These are phyloP conservation scores for Narcine bancroftii DNA, from an alignment of 2,113 vertebrate genomes.

Conservation along the genomic window DNA sequence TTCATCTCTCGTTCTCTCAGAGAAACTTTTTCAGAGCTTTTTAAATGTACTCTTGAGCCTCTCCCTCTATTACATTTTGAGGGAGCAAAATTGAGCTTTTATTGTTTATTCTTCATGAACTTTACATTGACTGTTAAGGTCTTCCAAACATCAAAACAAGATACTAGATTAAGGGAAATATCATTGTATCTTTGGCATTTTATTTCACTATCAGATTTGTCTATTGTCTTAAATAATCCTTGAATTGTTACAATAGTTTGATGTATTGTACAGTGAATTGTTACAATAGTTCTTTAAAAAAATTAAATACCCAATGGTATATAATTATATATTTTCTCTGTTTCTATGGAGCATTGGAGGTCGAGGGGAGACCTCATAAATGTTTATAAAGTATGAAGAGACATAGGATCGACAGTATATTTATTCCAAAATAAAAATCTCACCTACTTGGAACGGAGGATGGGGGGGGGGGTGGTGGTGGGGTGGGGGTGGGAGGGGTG, in stretches of 20 bases:
- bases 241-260: not conserved
- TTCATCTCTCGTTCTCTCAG: conserved; percentile 45
- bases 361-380: no score
- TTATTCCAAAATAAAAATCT: no score
- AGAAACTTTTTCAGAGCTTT: conserved; percentile 41
- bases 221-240: not conserved
- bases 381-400: no score
- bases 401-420: no score
- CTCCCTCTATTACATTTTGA: conserved; percentile 39
- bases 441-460: no score
- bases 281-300: not conserved
- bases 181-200: not conserved
- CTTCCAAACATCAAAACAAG: conserved; percentile 53
- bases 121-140: conserved; percentile 47
- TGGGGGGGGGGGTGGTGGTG: no score
- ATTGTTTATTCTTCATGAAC: conserved; percentile 42
- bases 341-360: no score
- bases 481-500: no score
- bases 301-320: not conserved
- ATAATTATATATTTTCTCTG: no score
- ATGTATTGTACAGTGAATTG: no score
- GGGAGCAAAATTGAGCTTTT: conserved; percentile 51
- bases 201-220: not conserved
- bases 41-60: conserved; percentile 43
- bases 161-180: conserved; percentile 43